Evolutionary conservation across 2,797 vertebrate genomes (phyloP).

Genomic region (Myotis myotis): DNA sequence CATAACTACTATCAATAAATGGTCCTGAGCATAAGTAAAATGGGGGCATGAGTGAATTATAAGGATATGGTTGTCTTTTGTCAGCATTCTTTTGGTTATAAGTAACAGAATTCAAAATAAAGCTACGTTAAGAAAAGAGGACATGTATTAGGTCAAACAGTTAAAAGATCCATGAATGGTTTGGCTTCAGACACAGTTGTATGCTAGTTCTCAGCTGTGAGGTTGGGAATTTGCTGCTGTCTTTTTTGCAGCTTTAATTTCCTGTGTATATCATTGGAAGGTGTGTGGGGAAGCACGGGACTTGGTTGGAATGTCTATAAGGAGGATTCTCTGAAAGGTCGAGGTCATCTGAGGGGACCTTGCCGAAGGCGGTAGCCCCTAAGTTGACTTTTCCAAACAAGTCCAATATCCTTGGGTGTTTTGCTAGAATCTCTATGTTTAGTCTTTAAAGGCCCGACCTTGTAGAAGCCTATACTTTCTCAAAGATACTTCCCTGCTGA

Average conservation of each 20-base stretch:
- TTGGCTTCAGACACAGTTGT: not conserved
- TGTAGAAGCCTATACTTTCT: too few relatives aligned
- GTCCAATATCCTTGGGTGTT: too few relatives aligned
- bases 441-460: too few relatives aligned
- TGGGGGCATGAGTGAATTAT: not conserved
- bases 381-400: too few relatives aligned
- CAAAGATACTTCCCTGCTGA: too few relatives aligned
- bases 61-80: not conserved
- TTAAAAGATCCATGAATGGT: not conserved
- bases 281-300: too few relatives aligned
- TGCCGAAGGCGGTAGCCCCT: too few relatives aligned
- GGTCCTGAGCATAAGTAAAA: not conserved
- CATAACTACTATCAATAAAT: not conserved
- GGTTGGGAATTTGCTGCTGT: not conserved
- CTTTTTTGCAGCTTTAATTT: not conserved
- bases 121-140: not conserved
- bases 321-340: too few relatives aligned
- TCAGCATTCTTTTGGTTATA: not conserved
- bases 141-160: not conserved
- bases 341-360: too few relatives aligned
- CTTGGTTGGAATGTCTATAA: too few relatives aligned
- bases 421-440: too few relatives aligned
- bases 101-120: slow-evolving; percentile 17
- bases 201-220: not conserved
- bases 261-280: not conserved